Percentiles rank a stretch among this genome's conserved stretches.
Conservation (phyloP, 2,797 vertebrate species). For the Myioborus melanocephalus region DNA sequence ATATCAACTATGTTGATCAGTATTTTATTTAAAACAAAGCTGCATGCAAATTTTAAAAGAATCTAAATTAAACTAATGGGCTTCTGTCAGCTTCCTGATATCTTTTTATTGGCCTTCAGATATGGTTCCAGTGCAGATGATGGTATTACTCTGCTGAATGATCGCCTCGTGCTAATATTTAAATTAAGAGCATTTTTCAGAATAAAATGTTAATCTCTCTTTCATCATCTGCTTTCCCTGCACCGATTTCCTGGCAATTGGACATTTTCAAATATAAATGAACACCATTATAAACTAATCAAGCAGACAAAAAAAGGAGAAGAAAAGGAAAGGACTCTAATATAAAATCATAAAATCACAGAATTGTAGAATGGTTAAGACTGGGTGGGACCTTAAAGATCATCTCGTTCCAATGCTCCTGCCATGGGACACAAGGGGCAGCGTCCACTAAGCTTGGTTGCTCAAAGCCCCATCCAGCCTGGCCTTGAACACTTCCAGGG, state of each 20-base stretch:
- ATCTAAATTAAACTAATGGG: background rate
- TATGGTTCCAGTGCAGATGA: background rate
- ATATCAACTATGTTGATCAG: background rate
- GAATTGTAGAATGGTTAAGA: background rate
- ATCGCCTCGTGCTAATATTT: background rate
- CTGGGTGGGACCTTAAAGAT: background rate
- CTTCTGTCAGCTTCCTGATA: background rate
- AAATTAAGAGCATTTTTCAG: slow-evolving; percentile 3
- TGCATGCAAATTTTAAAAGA: background rate
- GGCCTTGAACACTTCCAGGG: background rate
- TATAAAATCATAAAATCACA: background rate
- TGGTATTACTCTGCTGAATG: background rate
- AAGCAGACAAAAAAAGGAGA: background rate
- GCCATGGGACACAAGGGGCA: too few relatives aligned
- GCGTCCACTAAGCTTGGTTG: background rate
- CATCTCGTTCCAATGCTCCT: fast-evolving
- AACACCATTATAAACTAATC: background rate
- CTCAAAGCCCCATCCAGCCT: background rate
- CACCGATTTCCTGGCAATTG: background rate
- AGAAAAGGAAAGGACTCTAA: background rate
- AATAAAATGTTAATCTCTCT: background rate
- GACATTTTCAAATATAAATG: slow-evolving; percentile 22
- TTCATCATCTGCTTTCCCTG: background rate
- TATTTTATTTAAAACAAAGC: background rate
- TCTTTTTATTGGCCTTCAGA: background rate